Percentiles rank a stretch among this genome's conserved stretches.
Conservation (phyloP, 2,797 vertebrate species). For the Phaenicophaeus curvirostris region DNA sequence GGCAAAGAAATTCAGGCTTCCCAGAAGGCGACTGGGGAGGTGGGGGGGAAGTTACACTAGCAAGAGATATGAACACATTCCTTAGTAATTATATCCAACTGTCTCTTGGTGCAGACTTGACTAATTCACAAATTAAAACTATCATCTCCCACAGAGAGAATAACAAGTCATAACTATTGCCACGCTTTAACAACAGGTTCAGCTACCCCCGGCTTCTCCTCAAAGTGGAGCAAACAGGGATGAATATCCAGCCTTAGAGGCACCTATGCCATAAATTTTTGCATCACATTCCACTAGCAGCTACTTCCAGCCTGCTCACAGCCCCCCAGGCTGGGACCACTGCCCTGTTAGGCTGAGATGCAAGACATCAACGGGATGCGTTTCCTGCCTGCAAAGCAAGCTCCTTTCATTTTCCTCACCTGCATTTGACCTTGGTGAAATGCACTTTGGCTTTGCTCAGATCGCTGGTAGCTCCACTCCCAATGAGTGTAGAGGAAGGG, state of each 20-base stretch:
- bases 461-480: not conserved
- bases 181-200: not conserved
- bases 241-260: fast-evolving
- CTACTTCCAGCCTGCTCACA: not conserved
- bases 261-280: not conserved
- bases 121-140: not conserved
- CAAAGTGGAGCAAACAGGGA: not conserved
- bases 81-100: not conserved
- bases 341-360: not conserved
- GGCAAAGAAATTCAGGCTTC: not conserved
- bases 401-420: not conserved
- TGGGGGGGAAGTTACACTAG: not conserved
- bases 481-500: not conserved
- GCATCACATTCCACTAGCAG: not conserved
- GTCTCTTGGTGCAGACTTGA: not conserved
- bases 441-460: not conserved
- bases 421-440: not conserved
- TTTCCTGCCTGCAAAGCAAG: not conserved
- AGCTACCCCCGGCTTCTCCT: not conserved
- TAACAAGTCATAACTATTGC: fast-evolving
- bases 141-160: not conserved
- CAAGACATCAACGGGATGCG: fast-evolving
- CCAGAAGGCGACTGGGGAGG: fast-evolving
- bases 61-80: not conserved
- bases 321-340: not conserved